Evolutionary conservation across 2,888 invertebrate genomes (phyloP), one percentile per base, ranked within the genome.

Genomic region (Rhogogaster chlorosoma): DNA sequence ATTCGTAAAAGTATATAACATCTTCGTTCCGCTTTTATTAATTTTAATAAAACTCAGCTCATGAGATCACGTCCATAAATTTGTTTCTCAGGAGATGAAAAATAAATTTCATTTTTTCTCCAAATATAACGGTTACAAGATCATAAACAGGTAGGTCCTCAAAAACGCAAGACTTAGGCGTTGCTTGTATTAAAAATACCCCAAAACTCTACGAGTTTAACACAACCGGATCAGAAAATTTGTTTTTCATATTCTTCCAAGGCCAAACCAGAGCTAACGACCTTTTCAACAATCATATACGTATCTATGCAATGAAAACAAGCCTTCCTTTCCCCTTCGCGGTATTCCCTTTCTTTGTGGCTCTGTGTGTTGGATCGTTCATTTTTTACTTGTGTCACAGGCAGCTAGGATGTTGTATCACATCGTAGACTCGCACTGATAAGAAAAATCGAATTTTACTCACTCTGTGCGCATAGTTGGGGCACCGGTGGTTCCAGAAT

Each of bases 401-500:
- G n/a, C 38, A 36, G 18, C 12, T 12, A 53, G 53, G 64, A 64
- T 64, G 29, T 64, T 26, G 9, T 26, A 26, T 22, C 26, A 22
- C 26, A 64, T 26, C 36, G 6, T 38, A 4, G 36, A 38, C 36
- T 38, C 36, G 36, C 36, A 70, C n/a, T 15, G 71, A 92, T 77
- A 29, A 84, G 18, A 7, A 29, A 73, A 42, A 38, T 77, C 1
- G 6, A 29, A 29, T 29, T 49, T 26, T 29, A 95, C 95, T 97
- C 94, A 97, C 97, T 95, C 93, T 97, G 96, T 22, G 97, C 96
- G 90, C 97, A 97, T 71, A 96, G 94, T 32, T 95, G 94, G 22
- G 97, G 97, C 86, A 96, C 95, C 4, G 98, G 98, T 15, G 97
- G 96, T 92, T 97, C 97, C 89, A 98, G 93, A 91, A 97, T 96